Percentiles rank a stretch among this genome's conserved stretches.
These are phyloP conservation scores for Corapipo altera DNA, from an alignment of 2,113 vertebrate species.

Conservation along the genomic window DNA sequence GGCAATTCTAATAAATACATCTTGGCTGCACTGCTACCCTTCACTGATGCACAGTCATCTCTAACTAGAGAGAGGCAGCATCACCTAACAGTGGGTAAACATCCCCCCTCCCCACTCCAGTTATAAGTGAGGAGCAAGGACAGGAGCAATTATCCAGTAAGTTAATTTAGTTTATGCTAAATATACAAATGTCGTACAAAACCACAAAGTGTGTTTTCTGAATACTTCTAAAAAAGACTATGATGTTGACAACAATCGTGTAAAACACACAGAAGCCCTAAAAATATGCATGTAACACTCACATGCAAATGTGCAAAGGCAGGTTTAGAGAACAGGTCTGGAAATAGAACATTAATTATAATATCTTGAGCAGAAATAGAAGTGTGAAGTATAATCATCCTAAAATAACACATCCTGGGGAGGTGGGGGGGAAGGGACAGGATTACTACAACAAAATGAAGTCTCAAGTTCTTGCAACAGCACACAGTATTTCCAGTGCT, in stretches of 20 bases:
- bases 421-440: no score
- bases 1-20: neutral
- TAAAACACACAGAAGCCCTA: neutral
- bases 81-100: neutral
- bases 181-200: neutral
- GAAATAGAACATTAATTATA: conserved; percentile 11
- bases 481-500: neutral
- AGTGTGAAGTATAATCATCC: neutral
- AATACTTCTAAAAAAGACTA: neutral
- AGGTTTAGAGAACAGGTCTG: neutral
- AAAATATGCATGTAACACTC: neutral
- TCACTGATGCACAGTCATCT: neutral
- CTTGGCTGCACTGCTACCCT: neutral
- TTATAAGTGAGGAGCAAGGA: neutral
- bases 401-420: neutral
- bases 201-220: neutral
- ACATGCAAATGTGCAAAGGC: neutral
- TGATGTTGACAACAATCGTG: neutral
- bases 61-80: neutral
- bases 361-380: neutral
- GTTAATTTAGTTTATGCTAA: neutral
- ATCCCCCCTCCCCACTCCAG: neutral
- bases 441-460: neutral
- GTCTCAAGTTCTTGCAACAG: neutral
- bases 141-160: neutral